Evolutionary conservation across 1,140 invertebrate species (phyloP), one percentile per base, ranked within the genome.

Genomic region (Epicauta chinensis): DNA sequence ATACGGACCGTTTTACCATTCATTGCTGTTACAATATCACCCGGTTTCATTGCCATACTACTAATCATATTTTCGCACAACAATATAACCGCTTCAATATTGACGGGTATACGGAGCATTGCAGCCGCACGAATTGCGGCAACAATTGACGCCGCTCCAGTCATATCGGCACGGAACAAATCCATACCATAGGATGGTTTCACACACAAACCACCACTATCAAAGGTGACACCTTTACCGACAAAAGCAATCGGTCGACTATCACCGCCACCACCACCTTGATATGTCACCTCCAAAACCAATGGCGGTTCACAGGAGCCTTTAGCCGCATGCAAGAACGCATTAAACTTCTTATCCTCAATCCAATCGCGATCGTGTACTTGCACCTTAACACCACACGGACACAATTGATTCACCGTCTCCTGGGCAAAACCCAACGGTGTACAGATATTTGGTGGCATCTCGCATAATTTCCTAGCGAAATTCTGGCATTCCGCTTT

Each of bases 131-230:
- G 74, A 1, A 92, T 71, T 0, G 83, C 71, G 1, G 79, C 79
- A 9, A 83, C 77, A 6, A 84, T 82, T 66, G 79, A 83, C 11
- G 89, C 89, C 16, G 86, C 88, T 31, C 90, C 90, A 23, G 83
- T 84, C 89, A 92, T 91, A 65, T 91, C 88, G 36, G n/a, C n/a
- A n/a, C n/a, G n/a, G 81, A 89, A 90, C 51, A 80, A 77, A 41
- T 81, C 79, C 89, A 92, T 79, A 63, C 35, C 69, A 35, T 56
- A 76, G 42, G 43, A 80, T 70, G 69, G 42, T 63, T 92, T 92
- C 7, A 93, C 67, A 53, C 87, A 89, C 17, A 93, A 83, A 36
- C 90, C 90, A 59, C 90, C 90, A 64, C 83, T 84, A 63, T 83
- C 86, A 72, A 87, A 89, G 2, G 84, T 88, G 15, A 89, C 78